Conservation (phyloP, 2,113 vertebrate species). For the Oncorhynchus clarkii region DNA sequence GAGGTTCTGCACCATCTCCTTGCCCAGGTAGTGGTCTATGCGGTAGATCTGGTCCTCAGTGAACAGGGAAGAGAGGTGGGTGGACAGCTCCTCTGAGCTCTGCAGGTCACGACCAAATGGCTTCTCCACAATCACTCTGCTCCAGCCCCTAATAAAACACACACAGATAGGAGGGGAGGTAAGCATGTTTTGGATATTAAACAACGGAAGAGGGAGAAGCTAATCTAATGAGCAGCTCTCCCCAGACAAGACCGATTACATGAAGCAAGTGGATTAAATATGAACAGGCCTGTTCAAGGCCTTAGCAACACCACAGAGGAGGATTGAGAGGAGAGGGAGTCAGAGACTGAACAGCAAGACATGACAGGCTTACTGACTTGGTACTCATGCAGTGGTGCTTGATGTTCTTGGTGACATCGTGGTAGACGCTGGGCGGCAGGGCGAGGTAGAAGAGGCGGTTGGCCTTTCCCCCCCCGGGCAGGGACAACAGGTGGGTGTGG, state of each 20-base stretch:
- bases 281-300: too few relatives aligned
- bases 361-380: constrained; percentile 66
- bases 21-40: constrained; percentile 92
- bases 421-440: constrained; percentile 85
- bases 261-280: not conserved
- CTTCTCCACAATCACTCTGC: constrained; percentile 88
- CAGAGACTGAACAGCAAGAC: not conserved
- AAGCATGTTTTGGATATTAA: not conserved
- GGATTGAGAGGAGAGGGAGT: too few relatives aligned
- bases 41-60: constrained; percentile 89
- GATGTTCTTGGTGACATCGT: constrained; percentile 84
- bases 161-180: not conserved
- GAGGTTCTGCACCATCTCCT: constrained; percentile 95
- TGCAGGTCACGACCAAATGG: constrained; percentile 87
- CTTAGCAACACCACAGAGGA: not conserved
- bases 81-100: constrained; percentile 83
- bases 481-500: constrained; percentile 70
- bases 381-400: constrained; percentile 79
- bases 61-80: constrained; percentile 84
- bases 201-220: not conserved
- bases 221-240: not conserved
- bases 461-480: constrained; percentile 73
- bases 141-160: constrained; percentile 79
- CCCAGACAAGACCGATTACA: too few relatives aligned
- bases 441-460: constrained; percentile 91